These are phyloP conservation scores for Hippocampus comes DNA, from an alignment of 2,113 vertebrate species.

Conservation along the genomic window DNA sequence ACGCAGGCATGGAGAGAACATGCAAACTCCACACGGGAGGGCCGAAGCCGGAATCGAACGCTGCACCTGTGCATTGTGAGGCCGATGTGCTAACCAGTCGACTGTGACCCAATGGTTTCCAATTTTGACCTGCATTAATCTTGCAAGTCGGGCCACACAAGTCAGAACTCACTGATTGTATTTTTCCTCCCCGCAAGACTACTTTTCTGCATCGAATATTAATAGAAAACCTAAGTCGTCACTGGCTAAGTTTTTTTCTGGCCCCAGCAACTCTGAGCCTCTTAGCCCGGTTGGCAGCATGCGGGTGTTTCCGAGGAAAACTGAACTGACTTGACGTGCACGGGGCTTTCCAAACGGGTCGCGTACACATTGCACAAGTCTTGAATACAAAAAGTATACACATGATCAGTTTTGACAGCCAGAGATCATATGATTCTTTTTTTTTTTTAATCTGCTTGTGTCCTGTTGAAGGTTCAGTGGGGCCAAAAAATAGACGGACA, in stretches of 20 bases:
- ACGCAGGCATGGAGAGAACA: too few relatives aligned
- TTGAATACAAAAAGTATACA: not conserved
- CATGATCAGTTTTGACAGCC: not conserved
- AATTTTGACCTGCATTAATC: not conserved
- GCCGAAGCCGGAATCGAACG: too few relatives aligned
- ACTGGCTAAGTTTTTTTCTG: conserved; percentile 51
- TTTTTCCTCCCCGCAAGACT: conserved; percentile 22
- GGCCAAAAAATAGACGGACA: conserved; percentile 37
- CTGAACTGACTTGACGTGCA: conserved; percentile 21
- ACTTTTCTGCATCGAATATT: conserved; percentile 65
- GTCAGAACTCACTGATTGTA: not conserved
- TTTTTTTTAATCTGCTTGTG: not conserved
- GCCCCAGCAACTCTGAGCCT: conserved; percentile 23
- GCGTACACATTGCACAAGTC: not conserved
- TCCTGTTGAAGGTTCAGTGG: not conserved
- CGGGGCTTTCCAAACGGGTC: conserved; percentile 41
- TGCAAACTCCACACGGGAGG: too few relatives aligned
- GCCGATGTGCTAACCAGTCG: too few relatives aligned
- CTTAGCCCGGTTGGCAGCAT: conserved; percentile 46
- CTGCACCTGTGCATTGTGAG: too few relatives aligned
- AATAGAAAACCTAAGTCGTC: conserved; percentile 56
- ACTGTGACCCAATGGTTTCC: not conserved
- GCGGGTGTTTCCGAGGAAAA: conserved; percentile 42
- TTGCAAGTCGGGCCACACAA: not conserved
- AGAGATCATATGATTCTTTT: not conserved